Evolutionary conservation across 2,888 invertebrate species (phyloP).

Genomic region (Dasysyrphus tricinctus): DNA sequence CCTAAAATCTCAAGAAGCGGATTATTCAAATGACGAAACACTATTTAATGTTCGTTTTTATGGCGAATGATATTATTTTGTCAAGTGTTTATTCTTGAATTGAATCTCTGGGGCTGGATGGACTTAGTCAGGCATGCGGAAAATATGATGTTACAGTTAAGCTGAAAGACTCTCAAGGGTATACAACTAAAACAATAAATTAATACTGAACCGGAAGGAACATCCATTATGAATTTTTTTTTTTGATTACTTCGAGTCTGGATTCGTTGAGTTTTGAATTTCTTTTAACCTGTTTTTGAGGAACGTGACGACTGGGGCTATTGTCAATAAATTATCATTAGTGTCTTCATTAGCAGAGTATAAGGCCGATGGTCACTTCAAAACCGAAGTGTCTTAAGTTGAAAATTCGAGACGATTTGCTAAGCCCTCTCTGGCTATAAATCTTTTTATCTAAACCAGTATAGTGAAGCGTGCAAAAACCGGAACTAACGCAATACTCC

Average conservation of each 20-base stretch:
- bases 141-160: slow-evolving; percentile 64
- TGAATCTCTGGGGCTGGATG: slow-evolving; percentile 42
- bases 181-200: slow-evolving; percentile 66
- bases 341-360: slow-evolving; percentile 43
- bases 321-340: slow-evolving; percentile 52
- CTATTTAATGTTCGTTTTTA: slow-evolving; percentile 71
- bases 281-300: slow-evolving; percentile 51
- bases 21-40: slow-evolving; percentile 66
- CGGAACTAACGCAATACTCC: slow-evolving; percentile 75
- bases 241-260: slow-evolving; percentile 38
- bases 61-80: slow-evolving; percentile 56
- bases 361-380: slow-evolving; percentile 51
- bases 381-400: slow-evolving; percentile 57
- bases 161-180: slow-evolving; percentile 46
- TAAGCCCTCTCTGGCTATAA: slow-evolving; percentile 50
- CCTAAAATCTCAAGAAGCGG: slow-evolving; percentile 57
- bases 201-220: slow-evolving; percentile 69
- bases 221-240: slow-evolving; percentile 68
- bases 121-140: slow-evolving; percentile 57
- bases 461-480: slow-evolving; percentile 70
- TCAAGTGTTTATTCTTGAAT: slow-evolving; percentile 63
- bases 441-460: slow-evolving; percentile 61
- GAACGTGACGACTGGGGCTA: background rate
- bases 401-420: slow-evolving; percentile 47
- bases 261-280: slow-evolving; percentile 37